Percentiles rank a stretch among this genome's conserved stretches.
phyloP scores from a whole-genome alignment of 2,113 vertebrate genomes.

The Cairina moschata region DNA sequence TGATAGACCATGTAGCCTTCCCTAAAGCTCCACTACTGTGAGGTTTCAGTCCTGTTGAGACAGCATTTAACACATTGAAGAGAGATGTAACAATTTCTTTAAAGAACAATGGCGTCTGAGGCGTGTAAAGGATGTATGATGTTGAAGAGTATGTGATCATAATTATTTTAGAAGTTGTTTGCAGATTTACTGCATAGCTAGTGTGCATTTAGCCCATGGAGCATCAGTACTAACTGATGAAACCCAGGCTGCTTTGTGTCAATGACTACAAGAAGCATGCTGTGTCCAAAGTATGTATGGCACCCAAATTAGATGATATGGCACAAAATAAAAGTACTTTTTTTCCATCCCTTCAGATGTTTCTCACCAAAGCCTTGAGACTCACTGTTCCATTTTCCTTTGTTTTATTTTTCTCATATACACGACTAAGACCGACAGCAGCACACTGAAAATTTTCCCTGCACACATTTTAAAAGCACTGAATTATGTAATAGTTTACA shows the following conservation, averaged over 20 bases:
- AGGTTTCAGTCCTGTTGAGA: not conserved
- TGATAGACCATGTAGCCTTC: not conserved
- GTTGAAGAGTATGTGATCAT: not conserved
- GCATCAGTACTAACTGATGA: too few relatives aligned
- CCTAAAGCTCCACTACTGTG: not conserved
- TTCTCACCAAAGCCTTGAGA: not conserved
- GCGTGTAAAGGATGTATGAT: not conserved
- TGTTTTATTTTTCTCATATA: not conserved
- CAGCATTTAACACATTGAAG: not conserved
- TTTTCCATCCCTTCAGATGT: fast-evolving
- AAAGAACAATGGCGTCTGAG: not conserved
- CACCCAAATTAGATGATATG: not conserved
- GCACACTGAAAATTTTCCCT: fast-evolving
- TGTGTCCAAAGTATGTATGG: fast-evolving
- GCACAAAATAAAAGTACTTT: not conserved
- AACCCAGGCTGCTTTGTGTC: not conserved
- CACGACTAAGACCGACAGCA: not conserved
- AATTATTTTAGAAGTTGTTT: not conserved
- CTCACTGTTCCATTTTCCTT: not conserved
- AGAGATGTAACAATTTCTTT: not conserved
- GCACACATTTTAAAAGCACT: not conserved
- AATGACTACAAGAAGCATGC: not conserved
- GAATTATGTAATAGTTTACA: not conserved
- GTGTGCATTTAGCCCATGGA: not conserved
- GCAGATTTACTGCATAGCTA: not conserved